Evolutionary conservation across 2,888 invertebrate genomes (phyloP).

Genomic region (Andrena fulva): DNA sequence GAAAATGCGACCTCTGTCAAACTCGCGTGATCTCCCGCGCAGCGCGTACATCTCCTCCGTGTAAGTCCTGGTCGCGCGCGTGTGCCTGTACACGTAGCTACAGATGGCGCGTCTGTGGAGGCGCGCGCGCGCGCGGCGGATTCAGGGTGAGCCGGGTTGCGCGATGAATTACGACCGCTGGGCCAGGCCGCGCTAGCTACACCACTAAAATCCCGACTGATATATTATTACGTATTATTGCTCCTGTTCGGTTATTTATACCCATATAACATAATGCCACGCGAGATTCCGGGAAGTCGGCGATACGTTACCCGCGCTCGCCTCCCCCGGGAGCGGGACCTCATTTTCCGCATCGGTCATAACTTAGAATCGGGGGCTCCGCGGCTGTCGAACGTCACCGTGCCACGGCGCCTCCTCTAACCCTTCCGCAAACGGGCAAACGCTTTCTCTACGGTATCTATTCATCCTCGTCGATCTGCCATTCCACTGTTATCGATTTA

Average conservation of each 20-base stretch:
- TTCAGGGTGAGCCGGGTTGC: slow-evolving; percentile 74
- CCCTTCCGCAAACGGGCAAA: neutral
- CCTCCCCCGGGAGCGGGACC: slow-evolving; percentile 81
- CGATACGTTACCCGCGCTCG: slow-evolving; percentile 77
- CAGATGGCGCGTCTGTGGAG: neutral
- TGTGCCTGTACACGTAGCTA: neutral
- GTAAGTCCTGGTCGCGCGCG: slow-evolving; percentile 13
- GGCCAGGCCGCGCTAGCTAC: slow-evolving; percentile 81
- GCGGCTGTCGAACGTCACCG: slow-evolving; percentile 63
- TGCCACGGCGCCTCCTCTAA: slow-evolving; percentile 2
- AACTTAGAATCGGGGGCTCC: slow-evolving; percentile 74
- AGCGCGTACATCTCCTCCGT: slow-evolving; percentile 17
- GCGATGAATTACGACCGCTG: slow-evolving; percentile 85
- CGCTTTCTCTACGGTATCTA: neutral
- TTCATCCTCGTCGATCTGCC: neutral
- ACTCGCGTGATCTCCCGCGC: slow-evolving; percentile 41
- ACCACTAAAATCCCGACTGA: slow-evolving; percentile 85
- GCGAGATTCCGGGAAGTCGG: slow-evolving; percentile 81
- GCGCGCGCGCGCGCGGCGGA: slow-evolving; percentile 42
- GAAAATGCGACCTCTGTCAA: slow-evolving; percentile 51
- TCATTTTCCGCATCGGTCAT: slow-evolving; percentile 83
- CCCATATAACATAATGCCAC: slow-evolving; percentile 84
- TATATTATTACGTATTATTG: slow-evolving; percentile 85
- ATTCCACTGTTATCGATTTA: neutral
- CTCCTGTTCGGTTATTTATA: slow-evolving; percentile 85